Conservation (phyloP, 92 coral and sea anemone genomes). For the Bergia sp. region DNA sequence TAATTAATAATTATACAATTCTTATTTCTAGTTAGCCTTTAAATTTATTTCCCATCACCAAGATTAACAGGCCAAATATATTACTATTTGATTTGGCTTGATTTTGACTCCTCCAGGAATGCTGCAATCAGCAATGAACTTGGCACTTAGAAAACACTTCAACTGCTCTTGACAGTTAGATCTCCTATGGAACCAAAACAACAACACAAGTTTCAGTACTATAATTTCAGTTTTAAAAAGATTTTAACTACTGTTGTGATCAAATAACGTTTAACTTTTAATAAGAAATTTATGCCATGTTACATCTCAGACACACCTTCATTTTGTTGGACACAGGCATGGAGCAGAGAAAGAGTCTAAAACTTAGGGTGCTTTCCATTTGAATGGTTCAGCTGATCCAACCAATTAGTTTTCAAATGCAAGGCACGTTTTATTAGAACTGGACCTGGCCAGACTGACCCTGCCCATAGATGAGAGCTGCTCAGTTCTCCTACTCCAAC, state of each 20-base stretch:
- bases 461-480: too few species aligned
- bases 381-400: too few species aligned
- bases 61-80: not conserved
- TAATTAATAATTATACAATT: too few species aligned
- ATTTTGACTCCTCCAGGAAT: slow-evolving; percentile 89
- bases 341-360: too few species aligned
- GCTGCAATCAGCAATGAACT: slow-evolving; percentile 82
- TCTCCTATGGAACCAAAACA: not conserved
- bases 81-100: slow-evolving; percentile 75
- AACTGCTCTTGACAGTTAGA: not conserved
- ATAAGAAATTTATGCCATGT: too few species aligned
- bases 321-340: too few species aligned
- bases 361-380: too few species aligned
- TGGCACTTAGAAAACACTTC: slow-evolving; percentile 56
- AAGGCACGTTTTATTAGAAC: too few species aligned
- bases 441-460: too few species aligned
- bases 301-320: not conserved
- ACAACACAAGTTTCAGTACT: not conserved
- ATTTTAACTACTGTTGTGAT: not conserved
- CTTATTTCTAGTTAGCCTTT: too few species aligned
- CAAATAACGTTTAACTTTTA: not conserved
- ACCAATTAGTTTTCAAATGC: too few species aligned
- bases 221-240: not conserved
- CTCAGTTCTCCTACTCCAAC: too few species aligned
- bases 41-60: not conserved